phyloP scores from a whole-genome alignment of 2,113 vertebrate genomes.

The Tragelaphus scriptus region DNA sequence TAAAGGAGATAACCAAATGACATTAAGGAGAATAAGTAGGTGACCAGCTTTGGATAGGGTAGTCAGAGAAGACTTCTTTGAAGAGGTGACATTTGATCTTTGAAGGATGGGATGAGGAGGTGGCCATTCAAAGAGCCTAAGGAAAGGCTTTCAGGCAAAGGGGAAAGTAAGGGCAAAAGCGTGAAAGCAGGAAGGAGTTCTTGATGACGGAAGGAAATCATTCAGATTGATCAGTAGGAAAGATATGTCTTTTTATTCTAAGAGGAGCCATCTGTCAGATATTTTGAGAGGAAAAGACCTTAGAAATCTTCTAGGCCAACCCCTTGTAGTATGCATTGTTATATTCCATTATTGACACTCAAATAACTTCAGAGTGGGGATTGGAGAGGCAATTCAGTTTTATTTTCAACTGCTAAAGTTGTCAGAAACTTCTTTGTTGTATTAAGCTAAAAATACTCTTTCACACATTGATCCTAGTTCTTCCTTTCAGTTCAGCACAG shows the following conservation, averaged over 20 bases:
- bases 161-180: background rate
- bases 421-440: background rate
- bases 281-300: background rate
- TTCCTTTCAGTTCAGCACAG: background rate
- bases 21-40: background rate
- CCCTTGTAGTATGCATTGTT: background rate
- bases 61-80: background rate
- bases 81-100: background rate
- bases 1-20: background rate
- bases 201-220: background rate
- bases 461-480: background rate
- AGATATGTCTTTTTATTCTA: background rate
- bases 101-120: background rate
- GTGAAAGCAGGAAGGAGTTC: background rate
- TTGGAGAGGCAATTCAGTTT: background rate
- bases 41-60: background rate
- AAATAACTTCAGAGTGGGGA: background rate
- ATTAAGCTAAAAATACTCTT: background rate
- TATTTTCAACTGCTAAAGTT: background rate
- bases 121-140: background rate
- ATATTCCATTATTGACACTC: background rate
- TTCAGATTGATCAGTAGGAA: background rate
- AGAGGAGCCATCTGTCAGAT: background rate
- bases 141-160: background rate
- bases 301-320: background rate